Conservation (phyloP, 2,888 invertebrate species). For the Blastobasis lacticolella region DNA sequence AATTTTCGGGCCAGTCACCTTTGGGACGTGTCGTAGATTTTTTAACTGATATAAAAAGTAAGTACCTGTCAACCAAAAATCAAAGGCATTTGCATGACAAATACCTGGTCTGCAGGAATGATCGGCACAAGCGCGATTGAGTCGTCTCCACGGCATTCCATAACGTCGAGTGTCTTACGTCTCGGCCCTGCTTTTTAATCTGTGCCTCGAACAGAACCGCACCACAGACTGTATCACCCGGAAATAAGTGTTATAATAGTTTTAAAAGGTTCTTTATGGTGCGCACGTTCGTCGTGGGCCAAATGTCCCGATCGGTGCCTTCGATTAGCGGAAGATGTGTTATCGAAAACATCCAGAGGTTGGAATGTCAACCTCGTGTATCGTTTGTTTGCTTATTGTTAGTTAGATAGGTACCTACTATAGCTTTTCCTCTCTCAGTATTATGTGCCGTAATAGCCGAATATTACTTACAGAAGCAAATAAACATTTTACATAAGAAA, state of each 20-base stretch:
- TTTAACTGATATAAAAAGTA: neutral
- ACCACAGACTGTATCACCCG: neutral
- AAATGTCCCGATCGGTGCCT: conserved; percentile 34
- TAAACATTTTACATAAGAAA: no score
- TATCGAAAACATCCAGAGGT: conserved; percentile 55
- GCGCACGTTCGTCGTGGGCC: conserved; percentile 15
- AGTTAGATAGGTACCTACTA: conserved; percentile 38
- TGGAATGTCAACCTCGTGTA: conserved; percentile 37
- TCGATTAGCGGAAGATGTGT: conserved; percentile 56
- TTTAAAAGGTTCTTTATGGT: conserved; percentile 9
- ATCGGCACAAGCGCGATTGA: conserved; percentile 57
- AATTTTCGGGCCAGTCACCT: no score
- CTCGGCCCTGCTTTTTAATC: neutral
- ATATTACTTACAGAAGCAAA: no score
- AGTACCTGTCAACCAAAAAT: neutral
- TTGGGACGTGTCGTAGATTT: no score
- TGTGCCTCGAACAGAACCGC: neutral
- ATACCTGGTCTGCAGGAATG: conserved; percentile 28
- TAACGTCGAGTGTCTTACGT: conserved; percentile 39
- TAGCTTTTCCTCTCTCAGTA: no score
- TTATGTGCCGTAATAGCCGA: no score
- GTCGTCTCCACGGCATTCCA: conserved; percentile 48
- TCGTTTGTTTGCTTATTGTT: conserved; percentile 24
- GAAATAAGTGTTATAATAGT: conserved; percentile 14
- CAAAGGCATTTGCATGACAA: conserved; percentile 12